Evolutionary conservation across 1,140 invertebrate genomes (phyloP).

Genomic region (Temnothorax nylanderi): DNA sequence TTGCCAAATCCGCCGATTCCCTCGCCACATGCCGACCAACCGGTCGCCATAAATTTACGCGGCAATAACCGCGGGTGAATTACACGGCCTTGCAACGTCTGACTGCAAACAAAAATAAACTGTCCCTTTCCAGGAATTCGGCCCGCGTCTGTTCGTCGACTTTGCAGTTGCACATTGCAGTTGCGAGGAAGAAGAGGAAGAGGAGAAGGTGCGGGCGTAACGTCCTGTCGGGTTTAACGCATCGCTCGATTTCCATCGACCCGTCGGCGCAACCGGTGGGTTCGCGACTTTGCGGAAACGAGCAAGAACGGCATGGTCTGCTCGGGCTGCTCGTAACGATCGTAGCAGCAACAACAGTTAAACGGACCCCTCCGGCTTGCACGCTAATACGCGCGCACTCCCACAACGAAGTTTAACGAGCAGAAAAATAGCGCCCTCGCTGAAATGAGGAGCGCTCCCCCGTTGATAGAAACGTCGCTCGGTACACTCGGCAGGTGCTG

Average conservation of each 20-base stretch:
- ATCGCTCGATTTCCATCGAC: slow-evolving; percentile 13
- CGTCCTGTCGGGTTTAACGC: slow-evolving; percentile 22
- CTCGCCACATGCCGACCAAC: slow-evolving; percentile 6
- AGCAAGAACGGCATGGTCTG: background rate
- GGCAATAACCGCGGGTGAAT: slow-evolving; percentile 23
- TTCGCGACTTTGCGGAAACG: slow-evolving; percentile 26
- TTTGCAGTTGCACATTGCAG: background rate
- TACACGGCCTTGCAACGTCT: slow-evolving; percentile 29
- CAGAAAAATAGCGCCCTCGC: slow-evolving; percentile 54
- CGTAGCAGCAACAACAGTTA: background rate
- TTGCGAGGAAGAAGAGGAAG: background rate
- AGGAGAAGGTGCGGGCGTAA: background rate
- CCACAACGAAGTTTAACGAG: slow-evolving; percentile 23
- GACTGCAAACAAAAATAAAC: slow-evolving; percentile 33
- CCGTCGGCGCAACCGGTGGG: slow-evolving; percentile 36
- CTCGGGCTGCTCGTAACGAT: background rate
- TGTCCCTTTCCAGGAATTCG: slow-evolving; percentile 10
- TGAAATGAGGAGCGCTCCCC: slow-evolving; percentile 33
- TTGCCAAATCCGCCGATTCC: background rate
- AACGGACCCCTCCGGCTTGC: slow-evolving; percentile 10
- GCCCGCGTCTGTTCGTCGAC: background rate
- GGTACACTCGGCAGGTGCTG: slow-evolving; percentile 54
- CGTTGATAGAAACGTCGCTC: background rate
- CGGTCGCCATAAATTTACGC: slow-evolving; percentile 31
- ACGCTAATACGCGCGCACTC: slow-evolving; percentile 29